A percentile compares a stretch with the other conserved stretches of the same genome.
Evolutionary conservation across 2,113 vertebrate genomes (phyloP).

Genomic region (Bubo bubo): DNA sequence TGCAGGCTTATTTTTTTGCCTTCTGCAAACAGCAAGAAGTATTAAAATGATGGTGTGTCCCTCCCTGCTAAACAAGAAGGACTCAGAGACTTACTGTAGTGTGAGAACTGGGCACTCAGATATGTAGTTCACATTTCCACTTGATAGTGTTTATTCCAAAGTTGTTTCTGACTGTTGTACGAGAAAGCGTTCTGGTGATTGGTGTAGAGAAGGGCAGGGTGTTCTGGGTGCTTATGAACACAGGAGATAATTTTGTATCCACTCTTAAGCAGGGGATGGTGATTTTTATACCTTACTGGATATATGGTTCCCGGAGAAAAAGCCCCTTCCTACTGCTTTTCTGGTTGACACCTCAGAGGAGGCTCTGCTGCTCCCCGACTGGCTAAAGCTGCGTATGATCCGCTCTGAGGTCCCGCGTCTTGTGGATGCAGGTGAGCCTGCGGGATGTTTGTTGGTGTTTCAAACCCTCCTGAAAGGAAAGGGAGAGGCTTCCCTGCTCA

Average conservation of each 20-base stretch:
- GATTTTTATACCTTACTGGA: conserved; percentile 90
- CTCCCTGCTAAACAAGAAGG: not conserved
- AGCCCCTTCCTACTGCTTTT: conserved; percentile 95
- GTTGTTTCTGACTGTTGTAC: not conserved
- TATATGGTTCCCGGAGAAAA: conserved; percentile 97
- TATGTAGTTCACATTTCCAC: not conserved
- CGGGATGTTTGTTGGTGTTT: not conserved
- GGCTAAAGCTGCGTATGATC: conserved; percentile 97
- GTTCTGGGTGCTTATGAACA: not conserved
- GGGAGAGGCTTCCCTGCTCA: not conserved
- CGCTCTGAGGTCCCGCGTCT: conserved; percentile 93
- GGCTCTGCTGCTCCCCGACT: conserved; percentile 92
- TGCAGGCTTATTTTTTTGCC: not conserved
- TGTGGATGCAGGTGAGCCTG: conserved; percentile 88
- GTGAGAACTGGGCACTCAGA: not conserved
- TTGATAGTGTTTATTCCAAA: not conserved
- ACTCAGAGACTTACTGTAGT: not conserved
- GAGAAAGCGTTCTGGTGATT: not conserved
- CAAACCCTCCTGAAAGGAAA: not conserved
- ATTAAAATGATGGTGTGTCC: not conserved
- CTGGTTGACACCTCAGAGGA: conserved; percentile 97
- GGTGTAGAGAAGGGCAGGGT: not conserved
- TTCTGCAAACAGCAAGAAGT: not conserved
- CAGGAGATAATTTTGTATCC: not conserved
- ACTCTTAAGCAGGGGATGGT: conserved; percentile 77